Conservation (phyloP, 2,113 vertebrate species). For the Xyliphius kryptos region DNA sequence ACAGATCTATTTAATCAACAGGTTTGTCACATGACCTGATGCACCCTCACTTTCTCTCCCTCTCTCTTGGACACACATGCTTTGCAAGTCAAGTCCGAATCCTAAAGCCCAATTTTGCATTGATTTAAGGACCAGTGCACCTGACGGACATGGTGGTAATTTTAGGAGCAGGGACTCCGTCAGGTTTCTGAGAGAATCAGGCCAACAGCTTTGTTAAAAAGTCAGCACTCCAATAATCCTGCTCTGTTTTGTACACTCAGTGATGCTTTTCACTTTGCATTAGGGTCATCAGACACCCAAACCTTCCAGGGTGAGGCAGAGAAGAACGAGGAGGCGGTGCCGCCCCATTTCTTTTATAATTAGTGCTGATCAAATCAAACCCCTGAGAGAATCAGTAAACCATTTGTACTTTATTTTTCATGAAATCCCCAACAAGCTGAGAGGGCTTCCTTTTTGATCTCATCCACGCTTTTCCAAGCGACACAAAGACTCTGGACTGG, state of each 20-base stretch:
- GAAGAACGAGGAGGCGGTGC: neutral
- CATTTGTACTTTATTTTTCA: neutral
- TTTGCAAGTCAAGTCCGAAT: no score
- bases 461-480: constrained; percentile 47
- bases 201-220: neutral
- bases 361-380: constrained; percentile 7
- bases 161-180: no score
- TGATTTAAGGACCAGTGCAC: no score
- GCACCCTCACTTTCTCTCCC: no score
- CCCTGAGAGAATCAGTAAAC: constrained; percentile 8
- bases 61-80: no score
- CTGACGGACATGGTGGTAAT: no score
- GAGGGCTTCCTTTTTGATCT: constrained; percentile 12
- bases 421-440: constrained; percentile 12
- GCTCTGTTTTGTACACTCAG: no score
- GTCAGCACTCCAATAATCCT: no score
- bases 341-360: neutral
- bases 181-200: no score
- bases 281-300: neutral
- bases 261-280: constrained; percentile 5
- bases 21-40: no score
- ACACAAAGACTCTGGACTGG: constrained; percentile 50
- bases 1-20: no score
- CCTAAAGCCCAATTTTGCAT: no score
- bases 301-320: neutral